Conservation (phyloP, 2,888 invertebrate genomes). For the Sphinx pinastri region DNA sequence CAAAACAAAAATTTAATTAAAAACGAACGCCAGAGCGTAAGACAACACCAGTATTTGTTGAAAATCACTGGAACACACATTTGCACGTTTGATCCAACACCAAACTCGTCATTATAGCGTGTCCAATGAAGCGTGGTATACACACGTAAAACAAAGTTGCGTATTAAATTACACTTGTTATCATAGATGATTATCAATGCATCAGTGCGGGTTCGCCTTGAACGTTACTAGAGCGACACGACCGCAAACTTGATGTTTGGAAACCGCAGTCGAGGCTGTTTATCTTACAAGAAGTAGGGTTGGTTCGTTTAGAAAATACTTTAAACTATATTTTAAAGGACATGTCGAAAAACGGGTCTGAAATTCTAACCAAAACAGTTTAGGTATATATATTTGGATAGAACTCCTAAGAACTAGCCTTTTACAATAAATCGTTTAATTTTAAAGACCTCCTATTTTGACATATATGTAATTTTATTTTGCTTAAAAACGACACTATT, state of each 20-base stretch:
- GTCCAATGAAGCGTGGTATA: conserved; percentile 5
- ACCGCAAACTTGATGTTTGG: conserved; percentile 70
- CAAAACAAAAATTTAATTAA: background rate
- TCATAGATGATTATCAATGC: conserved; percentile 38
- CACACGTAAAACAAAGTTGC: conserved; percentile 11
- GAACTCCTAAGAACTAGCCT: too few species aligned
- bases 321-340: background rate
- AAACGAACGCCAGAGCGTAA: background rate
- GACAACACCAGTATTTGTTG: background rate
- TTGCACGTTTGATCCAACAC: background rate
- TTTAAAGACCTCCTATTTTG: too few species aligned
- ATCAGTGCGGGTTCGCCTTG: conserved; percentile 58
- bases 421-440: too few species aligned
- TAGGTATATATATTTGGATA: too few species aligned
- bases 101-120: background rate
- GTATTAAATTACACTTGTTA: conserved; percentile 17
- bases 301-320: background rate
- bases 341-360: background rate
- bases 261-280: conserved; percentile 59
- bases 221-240: conserved; percentile 72
- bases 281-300: conserved; percentile 13
- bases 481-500: too few species aligned
- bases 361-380: too few species aligned
- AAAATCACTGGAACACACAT: conserved; percentile 3
- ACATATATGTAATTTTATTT: too few species aligned